phyloP scores from a whole-genome alignment of 2,797 vertebrate species.

The Melanogrammus aeglefinus region DNA sequence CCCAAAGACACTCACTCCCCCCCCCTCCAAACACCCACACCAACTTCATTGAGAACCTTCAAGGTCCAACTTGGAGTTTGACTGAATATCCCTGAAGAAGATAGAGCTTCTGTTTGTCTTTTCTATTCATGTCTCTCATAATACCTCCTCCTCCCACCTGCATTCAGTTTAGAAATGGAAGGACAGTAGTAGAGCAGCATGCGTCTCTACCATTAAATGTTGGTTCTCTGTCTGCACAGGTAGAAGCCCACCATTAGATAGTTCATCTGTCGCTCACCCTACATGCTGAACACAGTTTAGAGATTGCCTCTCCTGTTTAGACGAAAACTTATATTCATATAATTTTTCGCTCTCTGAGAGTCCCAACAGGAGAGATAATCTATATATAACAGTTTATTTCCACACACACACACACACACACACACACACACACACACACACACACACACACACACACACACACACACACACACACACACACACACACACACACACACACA shows the following conservation, averaged over 20 bases:
- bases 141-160: neutral
- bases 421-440: too few species aligned
- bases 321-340: neutral
- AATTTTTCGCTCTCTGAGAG: too few species aligned
- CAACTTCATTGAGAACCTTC: neutral
- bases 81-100: neutral
- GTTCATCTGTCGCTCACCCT: slow-evolving; percentile 68
- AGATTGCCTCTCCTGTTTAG: neutral
- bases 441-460: too few species aligned
- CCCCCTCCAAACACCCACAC: neutral
- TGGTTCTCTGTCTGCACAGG: slow-evolving; percentile 75
- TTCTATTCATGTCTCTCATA: neutral
- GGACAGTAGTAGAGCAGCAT: slow-evolving; percentile 78
- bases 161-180: slow-evolving; percentile 62
- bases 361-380: neutral
- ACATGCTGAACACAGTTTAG: neutral
- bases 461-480: too few species aligned
- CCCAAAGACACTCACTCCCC: too few species aligned
- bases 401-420: too few species aligned
- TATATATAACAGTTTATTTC: too few species aligned
- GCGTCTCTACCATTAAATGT: slow-evolving; percentile 80
- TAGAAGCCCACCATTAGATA: slow-evolving; percentile 71
- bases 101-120: neutral
- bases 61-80: too few species aligned
- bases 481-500: too few species aligned